These are phyloP conservation scores for Catharus bicknelli DNA, from an alignment of 2,113 vertebrate species.

Conservation along the genomic window DNA sequence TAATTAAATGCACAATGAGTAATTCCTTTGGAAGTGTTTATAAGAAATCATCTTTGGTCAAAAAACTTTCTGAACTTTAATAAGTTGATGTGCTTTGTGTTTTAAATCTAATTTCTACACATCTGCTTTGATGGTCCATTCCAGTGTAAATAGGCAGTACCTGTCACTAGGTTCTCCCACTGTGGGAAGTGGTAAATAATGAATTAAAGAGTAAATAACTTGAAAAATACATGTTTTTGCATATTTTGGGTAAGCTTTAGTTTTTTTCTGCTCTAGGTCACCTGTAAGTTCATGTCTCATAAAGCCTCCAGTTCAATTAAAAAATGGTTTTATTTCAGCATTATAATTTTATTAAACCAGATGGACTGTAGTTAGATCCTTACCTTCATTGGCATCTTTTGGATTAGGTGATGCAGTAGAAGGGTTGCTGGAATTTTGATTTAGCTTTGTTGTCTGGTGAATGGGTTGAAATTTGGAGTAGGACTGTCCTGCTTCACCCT, in stretches of 20 bases:
- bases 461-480: neutral
- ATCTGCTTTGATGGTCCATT: neutral
- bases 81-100: neutral
- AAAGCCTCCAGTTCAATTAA: neutral
- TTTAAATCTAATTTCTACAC: neutral
- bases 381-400: constrained; percentile 54
- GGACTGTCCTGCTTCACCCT: neutral
- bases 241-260: neutral
- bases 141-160: neutral
- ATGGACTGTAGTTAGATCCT: neutral
- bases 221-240: neutral
- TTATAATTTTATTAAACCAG: neutral
- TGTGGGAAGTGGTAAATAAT: neutral
- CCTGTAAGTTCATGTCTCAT: neutral
- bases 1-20: constrained; percentile 10
- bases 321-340: neutral
- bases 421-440: constrained; percentile 29
- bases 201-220: neutral
- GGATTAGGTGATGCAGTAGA: constrained; percentile 15
- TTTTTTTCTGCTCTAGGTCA: neutral
- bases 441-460: constrained; percentile 14
- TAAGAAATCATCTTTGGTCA: neutral
- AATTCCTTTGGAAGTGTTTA: neutral
- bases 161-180: neutral
- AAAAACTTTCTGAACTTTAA: neutral